Evolutionary conservation across 2,113 vertebrate species (phyloP), one percentile per base, ranked within the genome.

Genomic region (Percina caprodes): DNA sequence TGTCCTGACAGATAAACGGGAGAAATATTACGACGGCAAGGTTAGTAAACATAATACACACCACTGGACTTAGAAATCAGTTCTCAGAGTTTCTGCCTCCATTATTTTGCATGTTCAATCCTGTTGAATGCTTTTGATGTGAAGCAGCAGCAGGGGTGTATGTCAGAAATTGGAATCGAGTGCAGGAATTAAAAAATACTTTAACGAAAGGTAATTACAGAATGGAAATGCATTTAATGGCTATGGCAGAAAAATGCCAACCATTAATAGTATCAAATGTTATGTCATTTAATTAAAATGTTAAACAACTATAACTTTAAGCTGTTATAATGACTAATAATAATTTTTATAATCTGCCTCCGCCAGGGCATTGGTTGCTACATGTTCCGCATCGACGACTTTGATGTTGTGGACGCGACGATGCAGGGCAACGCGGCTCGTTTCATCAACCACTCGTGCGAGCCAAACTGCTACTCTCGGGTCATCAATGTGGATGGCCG

Each of bases 331-430:
- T 48, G 3, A 46, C 59, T 7, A 12, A 35, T 23, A n/a, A n/a
- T n/a, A n/a, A 42, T 56, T 54, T 18, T 30, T 30, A 0, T 4
- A n/a, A 4, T 26, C 24, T 3, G 33, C 30, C 74, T 67, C 26
- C 63, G 6, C 3, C 82, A 98, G 97, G 97, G 96, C 55, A 97
- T 98, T 2, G 97, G 97, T 78, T 98, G 97, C 88, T 98, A 98
- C 95, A 98, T 98, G 97, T 98, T 98, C 92, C 96, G 97, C 77
- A 98, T 98, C 49, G 97, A 98, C 2, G 97, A 98, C 91, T 97
- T 97, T 0, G 97, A 98, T 0, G 97, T 98, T 82, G 97, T 98
- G 83, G 97, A 98, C 0, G 97, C 97, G 21, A 98, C 97, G 0
- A 97, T 97, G 96, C 96, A 97, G 19, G 97, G 97, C 56, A 98